phyloP scores from a whole-genome alignment of 1,140 invertebrate species.

The Contarinia nasturtii region DNA sequence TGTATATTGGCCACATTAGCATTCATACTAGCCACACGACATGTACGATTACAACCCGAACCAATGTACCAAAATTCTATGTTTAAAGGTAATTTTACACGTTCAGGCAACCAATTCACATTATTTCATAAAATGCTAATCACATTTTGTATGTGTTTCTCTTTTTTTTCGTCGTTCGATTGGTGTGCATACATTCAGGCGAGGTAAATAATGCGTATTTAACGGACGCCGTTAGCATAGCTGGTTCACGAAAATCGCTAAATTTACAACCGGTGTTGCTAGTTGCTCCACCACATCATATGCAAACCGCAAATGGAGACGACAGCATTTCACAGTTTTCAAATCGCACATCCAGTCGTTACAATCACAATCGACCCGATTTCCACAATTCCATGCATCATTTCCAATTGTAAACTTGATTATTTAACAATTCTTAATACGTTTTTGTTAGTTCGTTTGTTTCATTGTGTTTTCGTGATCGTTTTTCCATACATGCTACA shows the following conservation, averaged over 20 bases:
- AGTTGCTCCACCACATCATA: conserved; percentile 16
- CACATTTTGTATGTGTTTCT: background rate
- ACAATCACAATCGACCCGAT: conserved; percentile 21
- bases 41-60: conserved; percentile 67
- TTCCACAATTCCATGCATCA: conserved; percentile 11
- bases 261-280: conserved; percentile 65
- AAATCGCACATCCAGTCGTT: conserved; percentile 35
- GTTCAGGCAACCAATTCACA: background rate
- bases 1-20: conserved; percentile 74
- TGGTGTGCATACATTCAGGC: conserved; percentile 36
- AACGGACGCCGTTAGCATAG: conserved; percentile 56
- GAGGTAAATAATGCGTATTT: conserved; percentile 75
- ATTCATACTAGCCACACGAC: conserved; percentile 80
- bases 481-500: too few species aligned
- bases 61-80: conserved; percentile 44
- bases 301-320: conserved; percentile 18
- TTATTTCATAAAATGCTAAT: background rate
- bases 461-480: too few species aligned
- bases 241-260: conserved; percentile 65
- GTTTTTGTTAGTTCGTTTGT: too few species aligned
- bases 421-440: too few species aligned
- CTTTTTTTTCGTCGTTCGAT: background rate
- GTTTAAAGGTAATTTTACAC: conserved; percentile 33
- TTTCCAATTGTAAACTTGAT: conserved; percentile 4
- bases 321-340: conserved; percentile 61